Evolutionary conservation across 2,113 vertebrate species (phyloP).

Genomic region (Grus americana): DNA sequence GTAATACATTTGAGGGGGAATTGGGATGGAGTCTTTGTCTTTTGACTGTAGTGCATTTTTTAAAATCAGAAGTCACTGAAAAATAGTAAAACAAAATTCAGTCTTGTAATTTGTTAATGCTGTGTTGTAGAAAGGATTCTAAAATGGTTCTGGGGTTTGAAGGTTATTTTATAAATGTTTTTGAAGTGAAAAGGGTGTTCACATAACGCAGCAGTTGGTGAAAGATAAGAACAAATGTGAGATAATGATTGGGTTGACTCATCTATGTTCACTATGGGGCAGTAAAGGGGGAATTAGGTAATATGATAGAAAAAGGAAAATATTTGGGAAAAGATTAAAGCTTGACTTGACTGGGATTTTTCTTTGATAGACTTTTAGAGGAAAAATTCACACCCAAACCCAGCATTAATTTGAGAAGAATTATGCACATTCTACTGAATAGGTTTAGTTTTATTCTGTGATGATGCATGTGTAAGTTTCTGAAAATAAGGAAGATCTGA

Average conservation of each 20-base stretch:
- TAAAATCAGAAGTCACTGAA: neutral
- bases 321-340: neutral
- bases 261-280: neutral
- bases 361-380: neutral
- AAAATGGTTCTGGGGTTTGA: neutral
- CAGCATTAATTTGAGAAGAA: neutral
- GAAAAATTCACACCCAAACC: neutral
- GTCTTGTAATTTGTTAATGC: neutral
- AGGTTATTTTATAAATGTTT: neutral
- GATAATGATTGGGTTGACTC: neutral
- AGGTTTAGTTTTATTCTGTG: neutral
- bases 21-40: neutral
- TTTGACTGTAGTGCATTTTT: neutral
- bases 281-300: neutral
- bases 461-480: neutral
- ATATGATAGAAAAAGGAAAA: neutral
- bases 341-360: neutral
- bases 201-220: fast-evolving
- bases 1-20: neutral
- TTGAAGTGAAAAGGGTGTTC: neutral
- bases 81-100: neutral
- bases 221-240: neutral
- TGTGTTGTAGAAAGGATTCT: neutral
- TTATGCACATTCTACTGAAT: neutral
- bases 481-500: neutral